Conservation (phyloP, 2,797 vertebrate genomes). For the Enteromius paludinosus region DNA sequence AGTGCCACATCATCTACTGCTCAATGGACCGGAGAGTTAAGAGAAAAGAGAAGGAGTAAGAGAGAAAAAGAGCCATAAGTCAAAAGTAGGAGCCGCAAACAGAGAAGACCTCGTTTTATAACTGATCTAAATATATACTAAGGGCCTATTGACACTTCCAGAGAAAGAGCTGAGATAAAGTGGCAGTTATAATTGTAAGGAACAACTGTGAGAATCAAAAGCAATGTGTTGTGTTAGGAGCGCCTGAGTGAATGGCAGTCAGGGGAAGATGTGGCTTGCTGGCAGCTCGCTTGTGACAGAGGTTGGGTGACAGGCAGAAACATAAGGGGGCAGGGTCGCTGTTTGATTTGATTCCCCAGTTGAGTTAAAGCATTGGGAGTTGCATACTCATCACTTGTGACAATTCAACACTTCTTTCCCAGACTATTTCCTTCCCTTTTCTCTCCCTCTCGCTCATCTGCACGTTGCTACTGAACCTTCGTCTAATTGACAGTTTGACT, state of each 20-base stretch:
- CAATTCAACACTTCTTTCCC: constrained; percentile 59
- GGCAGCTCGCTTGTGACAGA: constrained; percentile 40
- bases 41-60: constrained; percentile 35
- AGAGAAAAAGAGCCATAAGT: constrained; percentile 28
- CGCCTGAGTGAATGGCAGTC: constrained; percentile 27
- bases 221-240: constrained; percentile 24
- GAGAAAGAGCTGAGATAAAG: constrained; percentile 34
- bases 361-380: constrained; percentile 55
- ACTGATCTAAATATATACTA: constrained; percentile 45
- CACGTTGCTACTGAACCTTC: constrained; percentile 40
- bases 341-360: constrained; percentile 56
- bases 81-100: not conserved
- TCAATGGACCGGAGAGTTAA: constrained; percentile 51
- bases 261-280: constrained; percentile 14
- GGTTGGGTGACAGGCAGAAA: constrained; percentile 50
- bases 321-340: constrained; percentile 51
- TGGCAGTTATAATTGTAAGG: constrained; percentile 33
- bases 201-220: constrained; percentile 31
- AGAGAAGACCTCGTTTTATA: constrained; percentile 43
- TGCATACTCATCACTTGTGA: constrained; percentile 72
- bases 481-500: constrained; percentile 60
- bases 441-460: constrained; percentile 50
- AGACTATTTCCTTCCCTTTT: constrained; percentile 54
- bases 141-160: constrained; percentile 25
- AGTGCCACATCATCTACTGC: constrained; percentile 60